phyloP scores from a whole-genome alignment of 2,888 invertebrate genomes.

The Brachyptera putata region DNA sequence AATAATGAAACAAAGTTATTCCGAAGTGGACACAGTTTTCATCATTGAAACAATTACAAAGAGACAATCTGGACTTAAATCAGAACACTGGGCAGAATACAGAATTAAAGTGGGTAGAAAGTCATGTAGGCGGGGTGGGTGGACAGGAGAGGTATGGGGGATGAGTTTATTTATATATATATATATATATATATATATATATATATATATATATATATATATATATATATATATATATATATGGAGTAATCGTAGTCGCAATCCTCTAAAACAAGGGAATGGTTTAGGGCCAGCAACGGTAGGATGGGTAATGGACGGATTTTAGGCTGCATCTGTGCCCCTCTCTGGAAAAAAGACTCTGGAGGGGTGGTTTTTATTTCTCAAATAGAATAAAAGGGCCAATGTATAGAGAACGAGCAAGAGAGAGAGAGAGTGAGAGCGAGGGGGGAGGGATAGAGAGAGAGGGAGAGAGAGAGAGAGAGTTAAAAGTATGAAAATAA shows the following conservation, averaged over 20 bases:
- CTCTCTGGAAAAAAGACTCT: not conserved
- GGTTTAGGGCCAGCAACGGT: not conserved
- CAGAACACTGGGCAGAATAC: not conserved
- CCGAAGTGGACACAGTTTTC: slow-evolving; percentile 11
- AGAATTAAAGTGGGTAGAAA: not conserved
- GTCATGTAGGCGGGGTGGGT: not conserved
- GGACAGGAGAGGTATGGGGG: not conserved
- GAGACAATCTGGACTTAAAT: slow-evolving; percentile 14
- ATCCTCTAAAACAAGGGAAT: slow-evolving; percentile 2
- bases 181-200: no score
- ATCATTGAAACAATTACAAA: slow-evolving; percentile 21
- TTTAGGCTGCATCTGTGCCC: slow-evolving; percentile 21
- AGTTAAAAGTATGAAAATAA: not conserved
- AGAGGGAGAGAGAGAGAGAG: no score
- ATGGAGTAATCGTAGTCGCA: slow-evolving; percentile 2
- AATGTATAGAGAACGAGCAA: no score
- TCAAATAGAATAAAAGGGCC: no score
- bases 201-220: no score
- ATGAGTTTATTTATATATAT: no score
- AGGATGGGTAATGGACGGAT: slow-evolving; percentile 13
- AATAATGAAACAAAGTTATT: no score
- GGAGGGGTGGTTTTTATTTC: no score
- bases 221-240: no score
- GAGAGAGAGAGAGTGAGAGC: no score
- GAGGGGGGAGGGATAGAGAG: no score